These are phyloP conservation scores for Acleris sparsana DNA, from an alignment of 2,888 invertebrate species.

Conservation along the genomic window DNA sequence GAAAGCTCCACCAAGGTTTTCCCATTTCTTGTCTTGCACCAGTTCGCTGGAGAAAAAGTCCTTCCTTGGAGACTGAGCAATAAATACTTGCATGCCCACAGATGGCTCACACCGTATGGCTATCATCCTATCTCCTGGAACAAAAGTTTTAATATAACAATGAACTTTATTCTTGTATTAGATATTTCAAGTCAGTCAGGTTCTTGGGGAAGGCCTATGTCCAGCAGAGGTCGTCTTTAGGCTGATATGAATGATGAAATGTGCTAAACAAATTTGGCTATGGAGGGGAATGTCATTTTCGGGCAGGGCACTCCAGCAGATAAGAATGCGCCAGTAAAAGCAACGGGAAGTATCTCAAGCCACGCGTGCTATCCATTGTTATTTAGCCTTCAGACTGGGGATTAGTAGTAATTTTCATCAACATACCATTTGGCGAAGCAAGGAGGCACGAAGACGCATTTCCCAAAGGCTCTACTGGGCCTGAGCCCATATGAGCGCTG, in stretches of 20 bases:
- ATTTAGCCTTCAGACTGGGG: too few species aligned
- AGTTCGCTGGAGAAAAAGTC: slow-evolving; percentile 94
- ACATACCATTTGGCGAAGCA: slow-evolving; percentile 92
- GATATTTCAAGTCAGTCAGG: too few species aligned
- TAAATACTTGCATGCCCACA: slow-evolving; percentile 94
- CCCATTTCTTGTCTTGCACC: slow-evolving; percentile 96
- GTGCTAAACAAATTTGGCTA: too few species aligned
- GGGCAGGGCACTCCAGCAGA: too few species aligned
- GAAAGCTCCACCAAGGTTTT: slow-evolving; percentile 96
- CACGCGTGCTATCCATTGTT: too few species aligned
- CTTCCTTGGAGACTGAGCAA: slow-evolving; percentile 94
- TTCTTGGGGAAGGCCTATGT: too few species aligned
- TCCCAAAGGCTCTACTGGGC: slow-evolving; percentile 95
- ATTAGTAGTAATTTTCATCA: too few species aligned
- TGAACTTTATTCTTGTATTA: background rate
- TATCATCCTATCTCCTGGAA: slow-evolving; percentile 89
- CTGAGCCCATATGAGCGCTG: slow-evolving; percentile 93
- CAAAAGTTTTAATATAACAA: slow-evolving; percentile 29
- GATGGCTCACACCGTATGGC: slow-evolving; percentile 95
- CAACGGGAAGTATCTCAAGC: too few species aligned
- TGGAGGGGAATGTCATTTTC: too few species aligned
- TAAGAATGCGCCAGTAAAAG: too few species aligned
- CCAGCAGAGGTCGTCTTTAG: too few species aligned
- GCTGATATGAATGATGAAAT: too few species aligned
- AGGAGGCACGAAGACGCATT: slow-evolving; percentile 96